Conservation (phyloP, 2,888 invertebrate species). For the Muscina levida region DNA sequence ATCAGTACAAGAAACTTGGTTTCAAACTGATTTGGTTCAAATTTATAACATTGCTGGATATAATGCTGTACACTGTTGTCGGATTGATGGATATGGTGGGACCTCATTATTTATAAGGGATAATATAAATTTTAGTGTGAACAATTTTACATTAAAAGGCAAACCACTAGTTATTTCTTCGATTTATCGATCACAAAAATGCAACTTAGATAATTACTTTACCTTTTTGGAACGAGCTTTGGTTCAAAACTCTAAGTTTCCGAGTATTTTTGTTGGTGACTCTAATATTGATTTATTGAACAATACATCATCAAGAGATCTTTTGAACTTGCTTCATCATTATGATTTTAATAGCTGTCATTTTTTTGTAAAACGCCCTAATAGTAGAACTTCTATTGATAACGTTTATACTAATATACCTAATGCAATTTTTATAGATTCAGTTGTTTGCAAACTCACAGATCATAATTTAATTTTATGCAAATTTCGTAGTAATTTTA, state of each 20-base stretch:
- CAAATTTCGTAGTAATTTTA: constrained; percentile 13
- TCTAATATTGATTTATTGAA: constrained; percentile 40
- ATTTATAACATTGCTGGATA: constrained; percentile 24
- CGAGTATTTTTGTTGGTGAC: constrained; percentile 34
- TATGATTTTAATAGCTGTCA: constrained; percentile 32
- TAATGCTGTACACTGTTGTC: constrained; percentile 15
- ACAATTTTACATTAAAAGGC: background rate
- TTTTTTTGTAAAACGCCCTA: constrained; percentile 34
- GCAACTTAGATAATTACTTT: background rate
- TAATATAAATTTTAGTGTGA: background rate
- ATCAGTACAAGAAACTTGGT: constrained; percentile 33
- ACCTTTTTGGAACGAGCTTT: background rate
- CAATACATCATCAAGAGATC: too few relatives aligned
- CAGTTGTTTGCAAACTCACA: constrained; percentile 17
- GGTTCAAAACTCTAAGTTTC: background rate
- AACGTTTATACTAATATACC: constrained; percentile 31
- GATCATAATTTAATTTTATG: constrained; percentile 40
- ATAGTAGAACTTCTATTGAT: constrained; percentile 30
- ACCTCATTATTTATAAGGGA: constrained; percentile 9
- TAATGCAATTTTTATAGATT: constrained; percentile 1
- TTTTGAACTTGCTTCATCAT: too few relatives aligned
- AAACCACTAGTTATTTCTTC: constrained; percentile 17
- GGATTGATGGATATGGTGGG: constrained; percentile 26
- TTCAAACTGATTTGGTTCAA: background rate
- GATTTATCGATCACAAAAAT: constrained; percentile 30